Evolutionary conservation across 2,888 invertebrate genomes (phyloP).

Genomic region (Dorcus hopei): DNA sequence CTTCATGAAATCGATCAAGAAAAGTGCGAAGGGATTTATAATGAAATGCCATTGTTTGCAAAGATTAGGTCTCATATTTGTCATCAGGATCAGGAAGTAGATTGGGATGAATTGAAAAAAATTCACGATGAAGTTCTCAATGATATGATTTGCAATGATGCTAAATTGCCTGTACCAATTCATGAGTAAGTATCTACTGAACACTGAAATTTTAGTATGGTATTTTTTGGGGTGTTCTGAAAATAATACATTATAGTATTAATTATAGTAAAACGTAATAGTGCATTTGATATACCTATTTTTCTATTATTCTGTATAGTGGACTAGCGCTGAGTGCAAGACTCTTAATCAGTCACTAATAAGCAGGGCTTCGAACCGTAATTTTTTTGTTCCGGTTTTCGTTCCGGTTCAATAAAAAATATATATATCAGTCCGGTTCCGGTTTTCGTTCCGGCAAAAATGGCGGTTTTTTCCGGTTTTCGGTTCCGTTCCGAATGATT

Average conservation of each 20-base stretch:
- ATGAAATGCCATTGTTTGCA: constrained; percentile 48
- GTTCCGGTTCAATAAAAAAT: no score
- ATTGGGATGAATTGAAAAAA: constrained; percentile 50
- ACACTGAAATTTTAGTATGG: no score
- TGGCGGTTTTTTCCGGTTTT: no score
- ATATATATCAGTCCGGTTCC: no score
- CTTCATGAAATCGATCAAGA: constrained; percentile 40
- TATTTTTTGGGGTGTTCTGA: no score
- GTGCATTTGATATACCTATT: neutral
- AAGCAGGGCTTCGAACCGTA: no score
- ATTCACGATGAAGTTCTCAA: constrained; percentile 47
- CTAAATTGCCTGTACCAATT: constrained; percentile 48
- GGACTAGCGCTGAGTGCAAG: neutral
- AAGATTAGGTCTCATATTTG: constrained; percentile 52
- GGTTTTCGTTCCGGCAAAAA: no score
- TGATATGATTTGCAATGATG: constrained; percentile 36
- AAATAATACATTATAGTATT: no score
- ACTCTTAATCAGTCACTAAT: no score
- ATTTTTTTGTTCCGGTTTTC: no score
- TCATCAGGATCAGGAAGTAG: constrained; percentile 46
- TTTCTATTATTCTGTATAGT: neutral
- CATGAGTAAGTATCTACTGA: constrained; percentile 45
- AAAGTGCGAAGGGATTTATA: constrained; percentile 44
- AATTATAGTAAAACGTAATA: no score
- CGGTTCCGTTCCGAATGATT: no score